These are phyloP conservation scores for Gymnocephalus cernua DNA, from an alignment of 2,113 vertebrate species.

Conservation along the genomic window DNA sequence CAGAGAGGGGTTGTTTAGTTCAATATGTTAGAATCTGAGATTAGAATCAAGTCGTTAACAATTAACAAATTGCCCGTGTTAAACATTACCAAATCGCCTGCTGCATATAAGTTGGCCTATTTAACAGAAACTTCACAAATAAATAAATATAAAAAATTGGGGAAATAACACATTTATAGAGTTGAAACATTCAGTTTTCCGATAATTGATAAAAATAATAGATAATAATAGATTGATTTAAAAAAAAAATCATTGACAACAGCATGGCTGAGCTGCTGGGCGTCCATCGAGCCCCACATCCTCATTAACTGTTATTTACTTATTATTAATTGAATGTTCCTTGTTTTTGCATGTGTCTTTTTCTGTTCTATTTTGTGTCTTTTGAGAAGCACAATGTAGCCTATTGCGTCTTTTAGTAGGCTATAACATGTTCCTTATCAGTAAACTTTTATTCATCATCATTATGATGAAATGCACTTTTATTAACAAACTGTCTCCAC, in stretches of 20 bases:
- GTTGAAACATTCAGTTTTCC: not conserved
- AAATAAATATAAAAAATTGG: no score
- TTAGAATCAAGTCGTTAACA: no score
- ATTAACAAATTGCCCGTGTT: no score
- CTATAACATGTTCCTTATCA: not conserved
- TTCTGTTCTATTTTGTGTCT: not conserved
- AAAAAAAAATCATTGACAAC: not conserved
- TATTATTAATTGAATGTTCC: not conserved
- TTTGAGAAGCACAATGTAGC: not conserved
- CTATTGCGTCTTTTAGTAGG: no score
- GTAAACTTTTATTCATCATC: not conserved
- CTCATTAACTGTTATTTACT: not conserved
- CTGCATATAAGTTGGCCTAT: no score
- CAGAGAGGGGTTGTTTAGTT: not conserved
- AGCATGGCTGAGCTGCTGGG: not conserved
- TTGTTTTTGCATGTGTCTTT: not conserved
- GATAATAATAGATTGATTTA: not conserved
- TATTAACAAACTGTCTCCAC: not conserved
- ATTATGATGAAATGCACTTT: not conserved
- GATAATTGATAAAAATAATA: no score
- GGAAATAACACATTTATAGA: not conserved
- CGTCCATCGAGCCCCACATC: not conserved
- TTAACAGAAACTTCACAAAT: no score
- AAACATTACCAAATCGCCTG: no score
- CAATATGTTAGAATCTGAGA: no score